These are phyloP conservation scores for Aldrovandia affinis DNA, from an alignment of 2,797 vertebrate species.

Conservation along the genomic window DNA sequence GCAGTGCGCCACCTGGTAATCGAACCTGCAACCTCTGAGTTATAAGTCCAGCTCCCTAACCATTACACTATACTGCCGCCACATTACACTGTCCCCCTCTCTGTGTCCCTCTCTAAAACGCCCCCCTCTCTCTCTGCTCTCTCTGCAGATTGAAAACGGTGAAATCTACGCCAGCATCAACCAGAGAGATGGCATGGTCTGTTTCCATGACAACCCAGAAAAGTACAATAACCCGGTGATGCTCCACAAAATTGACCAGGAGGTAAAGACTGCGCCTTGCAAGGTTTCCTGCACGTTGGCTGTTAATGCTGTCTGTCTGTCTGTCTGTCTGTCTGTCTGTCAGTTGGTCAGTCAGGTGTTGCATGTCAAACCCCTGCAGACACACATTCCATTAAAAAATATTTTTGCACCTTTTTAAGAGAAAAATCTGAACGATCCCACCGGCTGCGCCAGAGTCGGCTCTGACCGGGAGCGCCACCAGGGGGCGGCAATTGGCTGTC, in stretches of 20 bases:
- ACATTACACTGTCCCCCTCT: no score
- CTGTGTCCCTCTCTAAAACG: neutral
- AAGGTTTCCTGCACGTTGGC: no score
- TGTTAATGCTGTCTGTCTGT: neutral
- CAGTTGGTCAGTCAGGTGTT: neutral
- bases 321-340: neutral
- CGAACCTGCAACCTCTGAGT: no score
- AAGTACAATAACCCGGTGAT: slow-evolving; percentile 99
- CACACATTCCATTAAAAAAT: neutral
- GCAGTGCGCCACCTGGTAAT: no score
- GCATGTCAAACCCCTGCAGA: neutral
- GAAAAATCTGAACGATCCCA: no score
- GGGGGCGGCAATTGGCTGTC: no score
- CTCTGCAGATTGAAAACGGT: slow-evolving; percentile 92
- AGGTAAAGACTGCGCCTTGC: slow-evolving; percentile 72
- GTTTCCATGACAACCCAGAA: slow-evolving; percentile 99
- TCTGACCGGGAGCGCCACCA: no score
- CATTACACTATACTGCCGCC: no score
- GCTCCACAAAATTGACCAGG: slow-evolving; percentile 99
- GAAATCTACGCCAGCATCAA: slow-evolving; percentile 99
- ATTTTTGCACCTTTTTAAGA: no score
- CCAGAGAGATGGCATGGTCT: slow-evolving; percentile 99
- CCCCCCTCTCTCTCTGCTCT: no score
- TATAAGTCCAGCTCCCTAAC: no score
- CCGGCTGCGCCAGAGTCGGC: no score